Base-by-base conservation (phyloP, 2,888 invertebrate species). In the Yponomeuta evonymella region DNA sequence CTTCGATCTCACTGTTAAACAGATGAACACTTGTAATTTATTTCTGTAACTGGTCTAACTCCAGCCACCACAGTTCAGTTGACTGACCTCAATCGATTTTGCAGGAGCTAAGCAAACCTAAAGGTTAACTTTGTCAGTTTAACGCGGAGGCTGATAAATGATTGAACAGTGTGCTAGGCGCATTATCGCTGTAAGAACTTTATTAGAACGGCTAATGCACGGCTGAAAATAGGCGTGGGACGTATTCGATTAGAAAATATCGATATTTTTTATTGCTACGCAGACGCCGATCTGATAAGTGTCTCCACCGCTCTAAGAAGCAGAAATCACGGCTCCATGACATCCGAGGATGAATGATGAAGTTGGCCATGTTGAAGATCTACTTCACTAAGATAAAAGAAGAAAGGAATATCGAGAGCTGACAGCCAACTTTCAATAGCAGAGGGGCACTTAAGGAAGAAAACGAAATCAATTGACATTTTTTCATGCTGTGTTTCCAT, bases 161-260 rank as follows among this genome's bases (percentile, higher is more conserved):
- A 91, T 90, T 89, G 89, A 90, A 87, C 88, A 87, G 85, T 85
- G 85, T 85, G 89, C 84, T 90, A 90, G 90, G 89, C 90, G 86
- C 89, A 90, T 90, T 89, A 90, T 86, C 85, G 86, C 79, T 82
- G 85, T 84, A 85, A 86, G 89, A 91, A 90, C 90, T 90, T 92
- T 91, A 90, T 90, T 90, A 90, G 85, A 83, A 82, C 82, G 81
- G 88, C 82, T 87, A 87, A 88, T 86, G 84, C 81, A 85, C 78
- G 79, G 79, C 76, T 72, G 74, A 73, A 72, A 73, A 74, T 78
- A 79, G 85, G 72, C 80, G 73, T 82, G 85, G 72, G 76, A 72
- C 33, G 15, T 15, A 43, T 2, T 30, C 23, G 15, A 36, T 62
- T 36, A 1, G 67, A 51, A 48, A 2, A 33, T 78, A 73, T 83